These are phyloP conservation scores for Salmo trutta DNA, from an alignment of 2,797 vertebrate genomes.

Conservation along the genomic window DNA sequence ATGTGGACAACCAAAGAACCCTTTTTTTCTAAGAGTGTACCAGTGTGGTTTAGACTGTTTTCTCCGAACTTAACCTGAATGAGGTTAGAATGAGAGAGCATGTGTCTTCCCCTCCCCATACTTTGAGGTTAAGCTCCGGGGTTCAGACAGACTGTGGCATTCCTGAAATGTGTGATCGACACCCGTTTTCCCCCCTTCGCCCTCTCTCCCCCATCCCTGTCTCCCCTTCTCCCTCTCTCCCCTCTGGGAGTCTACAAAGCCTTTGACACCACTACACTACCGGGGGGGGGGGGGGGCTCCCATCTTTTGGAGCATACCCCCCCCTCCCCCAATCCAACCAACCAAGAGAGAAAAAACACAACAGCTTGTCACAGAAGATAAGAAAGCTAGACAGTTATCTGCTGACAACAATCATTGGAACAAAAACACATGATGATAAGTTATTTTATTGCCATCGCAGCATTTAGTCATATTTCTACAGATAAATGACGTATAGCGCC, in stretches of 20 bases:
- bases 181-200: constrained; percentile 21
- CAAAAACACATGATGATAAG: not conserved
- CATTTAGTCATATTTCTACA: too few species aligned
- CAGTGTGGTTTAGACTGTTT: constrained; percentile 16
- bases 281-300: not conserved
- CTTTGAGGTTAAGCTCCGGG: constrained; percentile 6
- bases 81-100: constrained; percentile 39
- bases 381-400: constrained; percentile 15
- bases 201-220: constrained; percentile 10
- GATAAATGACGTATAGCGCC: not conserved
- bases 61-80: constrained; percentile 22
- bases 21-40: not conserved
- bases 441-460: not conserved
- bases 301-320: too few species aligned
- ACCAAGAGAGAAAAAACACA: not conserved
- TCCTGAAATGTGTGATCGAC: constrained; percentile 56
- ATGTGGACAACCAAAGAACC: too few species aligned
- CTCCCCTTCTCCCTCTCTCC: constrained; percentile 2
- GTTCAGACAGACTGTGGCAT: constrained; percentile 48
- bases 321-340: not conserved
- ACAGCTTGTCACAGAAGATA: constrained; percentile 38
- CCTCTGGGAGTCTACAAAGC: constrained; percentile 10
- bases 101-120: constrained; percentile 16
- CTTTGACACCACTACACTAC: constrained; percentile 17
- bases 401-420: not conserved